These are phyloP conservation scores for Helleia helle DNA, from an alignment of 2,888 invertebrate species.

Conservation along the genomic window DNA sequence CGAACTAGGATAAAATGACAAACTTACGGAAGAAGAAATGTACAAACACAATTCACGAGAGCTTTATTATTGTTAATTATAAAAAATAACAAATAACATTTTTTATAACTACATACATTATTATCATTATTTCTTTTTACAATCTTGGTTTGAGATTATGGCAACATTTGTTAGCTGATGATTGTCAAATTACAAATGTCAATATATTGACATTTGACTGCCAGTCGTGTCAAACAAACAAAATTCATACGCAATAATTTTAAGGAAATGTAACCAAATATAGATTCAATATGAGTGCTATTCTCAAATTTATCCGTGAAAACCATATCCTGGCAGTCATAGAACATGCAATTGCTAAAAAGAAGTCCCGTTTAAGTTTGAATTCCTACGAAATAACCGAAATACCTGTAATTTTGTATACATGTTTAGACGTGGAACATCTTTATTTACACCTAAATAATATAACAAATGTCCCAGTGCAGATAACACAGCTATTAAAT, in stretches of 20 bases:
- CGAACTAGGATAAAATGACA: no score
- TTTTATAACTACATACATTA: no score
- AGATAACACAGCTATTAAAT: conserved; percentile 67
- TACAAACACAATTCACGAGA: no score
- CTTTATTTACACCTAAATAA: conserved; percentile 78
- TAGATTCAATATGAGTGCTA: conserved; percentile 73
- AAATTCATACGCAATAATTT: conserved; percentile 48
- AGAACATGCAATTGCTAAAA: conserved; percentile 76
- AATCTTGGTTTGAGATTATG: no score
- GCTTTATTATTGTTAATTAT: no score
- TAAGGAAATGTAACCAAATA: conserved; percentile 44
- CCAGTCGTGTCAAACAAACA: conserved; percentile 16
- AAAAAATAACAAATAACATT: no score
- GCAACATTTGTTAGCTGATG: conserved; percentile 19
- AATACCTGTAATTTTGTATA: conserved; percentile 72
- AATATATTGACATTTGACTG: conserved; percentile 21
- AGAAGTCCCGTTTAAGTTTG: conserved; percentile 74
- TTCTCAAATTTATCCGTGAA: conserved; percentile 79
- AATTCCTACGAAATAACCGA: conserved; percentile 77
- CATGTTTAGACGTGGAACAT: conserved; percentile 73
- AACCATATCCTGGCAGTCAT: conserved; percentile 79
- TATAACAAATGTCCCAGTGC: conserved; percentile 60
- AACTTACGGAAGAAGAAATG: no score
- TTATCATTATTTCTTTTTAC: no score
- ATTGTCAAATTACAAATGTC: no score